Conservation (phyloP, 2,797 vertebrate species). For the Sebastes kiyomatsui region DNA sequence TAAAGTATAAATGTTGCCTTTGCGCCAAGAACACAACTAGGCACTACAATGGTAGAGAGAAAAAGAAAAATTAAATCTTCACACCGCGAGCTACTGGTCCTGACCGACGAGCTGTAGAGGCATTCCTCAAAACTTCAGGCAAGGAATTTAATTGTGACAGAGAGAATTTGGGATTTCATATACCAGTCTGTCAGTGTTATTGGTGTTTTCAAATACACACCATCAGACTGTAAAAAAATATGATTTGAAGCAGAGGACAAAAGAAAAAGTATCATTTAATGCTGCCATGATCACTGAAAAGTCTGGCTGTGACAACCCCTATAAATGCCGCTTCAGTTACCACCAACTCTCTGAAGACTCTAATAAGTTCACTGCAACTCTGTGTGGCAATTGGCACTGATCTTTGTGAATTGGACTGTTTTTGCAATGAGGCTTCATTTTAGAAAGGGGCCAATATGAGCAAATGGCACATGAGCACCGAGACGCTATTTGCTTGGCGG, state of each 20-base stretch:
- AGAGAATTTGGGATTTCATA: background rate
- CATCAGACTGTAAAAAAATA: background rate
- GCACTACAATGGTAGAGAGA: background rate
- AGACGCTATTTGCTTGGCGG: background rate
- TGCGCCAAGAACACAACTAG: background rate
- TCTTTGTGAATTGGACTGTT: background rate
- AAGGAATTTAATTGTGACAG: background rate
- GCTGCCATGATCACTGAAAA: background rate
- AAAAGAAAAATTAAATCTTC: background rate
- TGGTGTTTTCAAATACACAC: background rate
- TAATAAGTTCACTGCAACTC: background rate
- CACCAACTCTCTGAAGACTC: background rate
- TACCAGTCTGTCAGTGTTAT: background rate
- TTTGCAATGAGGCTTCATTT: background rate
- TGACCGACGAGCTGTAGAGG: background rate
- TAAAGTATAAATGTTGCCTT: background rate
- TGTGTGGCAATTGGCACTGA: background rate
- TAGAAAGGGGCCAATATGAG: background rate
- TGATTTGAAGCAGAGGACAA: background rate
- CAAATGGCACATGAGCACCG: background rate
- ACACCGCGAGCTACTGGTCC: fast-evolving
- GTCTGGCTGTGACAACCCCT: background rate
- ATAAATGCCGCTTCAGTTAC: background rate
- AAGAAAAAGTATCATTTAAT: background rate
- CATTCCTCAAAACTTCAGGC: background rate